A percentile compares a stretch with the other conserved stretches of the same genome.
These are phyloP conservation scores for Drosophila incognita DNA, from an alignment of 2,888 invertebrate genomes.

Conservation along the genomic window DNA sequence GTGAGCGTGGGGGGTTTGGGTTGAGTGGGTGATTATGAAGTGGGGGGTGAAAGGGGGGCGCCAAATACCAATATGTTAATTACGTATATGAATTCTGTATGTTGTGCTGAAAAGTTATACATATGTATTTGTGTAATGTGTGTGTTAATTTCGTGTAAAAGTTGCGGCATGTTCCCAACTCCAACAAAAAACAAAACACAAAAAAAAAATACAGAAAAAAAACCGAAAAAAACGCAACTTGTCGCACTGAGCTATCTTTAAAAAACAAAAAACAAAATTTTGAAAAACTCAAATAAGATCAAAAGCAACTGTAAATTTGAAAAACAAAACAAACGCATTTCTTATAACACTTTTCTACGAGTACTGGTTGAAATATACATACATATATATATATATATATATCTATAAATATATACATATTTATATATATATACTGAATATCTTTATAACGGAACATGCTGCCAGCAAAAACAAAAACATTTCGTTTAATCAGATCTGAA, in stretches of 20 bases:
- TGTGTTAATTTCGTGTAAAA: constrained; percentile 65
- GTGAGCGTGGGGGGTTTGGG: not conserved
- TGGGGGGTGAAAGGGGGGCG: not conserved
- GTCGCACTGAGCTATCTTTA: constrained; percentile 38
- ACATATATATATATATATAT: constrained; percentile 14
- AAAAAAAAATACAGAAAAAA: constrained; percentile 1
- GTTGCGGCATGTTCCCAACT: constrained; percentile 71
- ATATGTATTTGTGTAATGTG: constrained; percentile 71
- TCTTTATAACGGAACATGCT: constrained; percentile 60
- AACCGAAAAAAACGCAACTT: constrained; percentile 22
- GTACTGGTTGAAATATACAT: constrained; percentile 24
- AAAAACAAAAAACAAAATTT: constrained; percentile 2
- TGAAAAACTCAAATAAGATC: constrained; percentile 5
- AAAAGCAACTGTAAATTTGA: constrained; percentile 16
- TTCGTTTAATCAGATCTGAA: constrained; percentile 71
- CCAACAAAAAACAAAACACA: constrained; percentile 11
- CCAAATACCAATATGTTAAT: constrained; percentile 49
- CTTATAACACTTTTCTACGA: constrained; percentile 45
- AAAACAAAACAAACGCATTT: constrained; percentile 34
- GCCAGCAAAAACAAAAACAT: constrained; percentile 47
- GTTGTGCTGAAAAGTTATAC: constrained; percentile 72
- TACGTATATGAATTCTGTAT: constrained; percentile 71
- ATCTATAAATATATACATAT: constrained; percentile 20
- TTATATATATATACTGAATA: constrained; percentile 11
- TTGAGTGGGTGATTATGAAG: not conserved